These are phyloP conservation scores for Arctia plantaginis DNA, from an alignment of 2,888 invertebrate species.

Conservation along the genomic window DNA sequence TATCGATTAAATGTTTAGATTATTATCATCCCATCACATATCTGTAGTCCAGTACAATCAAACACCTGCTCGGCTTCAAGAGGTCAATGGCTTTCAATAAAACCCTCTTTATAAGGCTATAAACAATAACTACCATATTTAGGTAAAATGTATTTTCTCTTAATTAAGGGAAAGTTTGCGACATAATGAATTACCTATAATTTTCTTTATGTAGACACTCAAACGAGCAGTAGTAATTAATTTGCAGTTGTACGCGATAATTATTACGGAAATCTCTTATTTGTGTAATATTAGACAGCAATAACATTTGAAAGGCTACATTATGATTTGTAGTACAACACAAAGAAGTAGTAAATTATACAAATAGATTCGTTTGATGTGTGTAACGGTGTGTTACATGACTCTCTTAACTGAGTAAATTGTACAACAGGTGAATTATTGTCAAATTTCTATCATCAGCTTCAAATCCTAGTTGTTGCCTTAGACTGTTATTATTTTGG, in stretches of 20 bases:
- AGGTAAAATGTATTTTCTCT: slow-evolving; percentile 1
- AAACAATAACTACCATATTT: slow-evolving; percentile 9
- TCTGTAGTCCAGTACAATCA: neutral
- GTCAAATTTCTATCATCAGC: neutral
- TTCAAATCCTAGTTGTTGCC: neutral
- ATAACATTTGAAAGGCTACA: slow-evolving; percentile 12
- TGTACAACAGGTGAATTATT: neutral
- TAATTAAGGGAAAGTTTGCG: slow-evolving; percentile 22
- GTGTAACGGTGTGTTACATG: slow-evolving; percentile 12
- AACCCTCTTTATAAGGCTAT: neutral
- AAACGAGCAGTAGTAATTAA: slow-evolving; percentile 25
- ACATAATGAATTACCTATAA: slow-evolving; percentile 32
- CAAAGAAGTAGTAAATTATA: slow-evolving; percentile 12
- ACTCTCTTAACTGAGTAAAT: neutral
- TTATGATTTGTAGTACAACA: slow-evolving; percentile 15
- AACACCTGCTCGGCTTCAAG: neutral
- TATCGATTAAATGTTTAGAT: neutral
- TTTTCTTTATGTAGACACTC: slow-evolving; percentile 24
- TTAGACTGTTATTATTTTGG: neutral
- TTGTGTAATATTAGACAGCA: slow-evolving; percentile 13
- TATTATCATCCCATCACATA: neutral
- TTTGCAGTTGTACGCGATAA: slow-evolving; percentile 22
- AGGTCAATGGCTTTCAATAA: neutral
- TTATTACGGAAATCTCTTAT: slow-evolving; percentile 27
- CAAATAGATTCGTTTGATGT: slow-evolving; percentile 8